A percentile compares a stretch with the other conserved stretches of the same genome.
These are phyloP conservation scores for Australoheros scitulus DNA, from an alignment of 2,113 vertebrate genomes.

Conservation along the genomic window DNA sequence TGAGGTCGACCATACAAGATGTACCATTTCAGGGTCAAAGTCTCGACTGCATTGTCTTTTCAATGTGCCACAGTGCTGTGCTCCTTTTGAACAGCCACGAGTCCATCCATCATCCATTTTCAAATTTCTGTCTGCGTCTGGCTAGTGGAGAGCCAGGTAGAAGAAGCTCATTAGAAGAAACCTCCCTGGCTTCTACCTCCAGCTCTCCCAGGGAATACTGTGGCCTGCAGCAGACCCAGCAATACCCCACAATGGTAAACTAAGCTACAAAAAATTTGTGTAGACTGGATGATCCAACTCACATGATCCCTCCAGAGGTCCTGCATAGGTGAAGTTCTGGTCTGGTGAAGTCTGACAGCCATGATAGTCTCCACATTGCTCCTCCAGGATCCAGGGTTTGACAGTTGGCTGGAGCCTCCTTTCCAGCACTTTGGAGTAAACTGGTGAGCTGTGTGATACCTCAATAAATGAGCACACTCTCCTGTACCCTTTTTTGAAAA, in stretches of 20 bases:
- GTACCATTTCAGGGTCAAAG: neutral
- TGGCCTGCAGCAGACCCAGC: accelerated
- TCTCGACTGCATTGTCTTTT: neutral
- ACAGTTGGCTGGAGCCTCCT: neutral
- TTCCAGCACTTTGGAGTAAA: neutral
- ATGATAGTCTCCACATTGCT: no score
- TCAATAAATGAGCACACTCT: neutral
- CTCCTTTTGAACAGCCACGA: neutral
- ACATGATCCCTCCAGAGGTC: neutral
- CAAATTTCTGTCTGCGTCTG: accelerated
- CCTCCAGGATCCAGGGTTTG: no score
- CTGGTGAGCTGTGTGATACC: neutral
- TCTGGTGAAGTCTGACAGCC: neutral
- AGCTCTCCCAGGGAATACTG: neutral
- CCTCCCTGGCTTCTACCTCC: accelerated
- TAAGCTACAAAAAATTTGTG: neutral
- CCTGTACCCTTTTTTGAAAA: neutral
- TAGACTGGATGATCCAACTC: neutral
- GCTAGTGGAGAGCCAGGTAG: no score
- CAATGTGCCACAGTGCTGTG: accelerated
- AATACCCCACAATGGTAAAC: neutral
- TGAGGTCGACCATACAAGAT: accelerated
- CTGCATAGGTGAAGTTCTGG: neutral
- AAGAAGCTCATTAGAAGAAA: no score
- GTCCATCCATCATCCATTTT: neutral